Evolutionary conservation across 1,140 invertebrate species (phyloP), one percentile per base, ranked within the genome.

Genomic region (Diorhabda sublineata): DNA sequence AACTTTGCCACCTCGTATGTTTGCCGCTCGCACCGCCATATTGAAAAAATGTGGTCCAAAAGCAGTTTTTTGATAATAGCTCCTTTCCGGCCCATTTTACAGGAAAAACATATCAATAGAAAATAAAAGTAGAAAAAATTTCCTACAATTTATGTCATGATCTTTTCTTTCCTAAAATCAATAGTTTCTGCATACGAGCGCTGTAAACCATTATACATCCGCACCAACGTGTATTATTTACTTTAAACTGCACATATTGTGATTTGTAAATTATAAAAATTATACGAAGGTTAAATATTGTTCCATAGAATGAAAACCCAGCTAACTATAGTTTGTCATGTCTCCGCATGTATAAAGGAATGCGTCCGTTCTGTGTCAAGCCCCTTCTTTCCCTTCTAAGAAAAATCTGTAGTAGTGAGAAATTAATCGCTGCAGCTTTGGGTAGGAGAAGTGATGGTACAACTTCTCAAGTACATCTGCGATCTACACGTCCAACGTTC

Each of bases 321-420:
- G 60, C n/a, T n/a, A 42, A 41, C 1, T 41, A 3, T 42, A n/a
- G n/a, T 42, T 2, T 11, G 8, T 42, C 5, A 61, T 61, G 26
- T 26, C 26, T 26, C 26, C 4, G 41, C n/a, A 26, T 0, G 26
- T 61, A 44, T 42, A 42, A 42, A n/a, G 41, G 5, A 8, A 6
- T 4, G 8, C 56, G 64, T 65, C 56, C 41, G n/a, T 41, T 65
- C 56, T 65, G 45, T 65, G 47, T 56, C 3, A 65, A 57, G 47
- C 41, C 64, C 47, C 8, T 65, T 2, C 45, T n/a, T 64, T 42
- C 56, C 56, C 45, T 4, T 45, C 2, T 8, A 8, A 65, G n/a
- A 56, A 2, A 65, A 8, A 65, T 65, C 45, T 45, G 45, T 65
- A 65, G 52, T 57, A 47, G 45, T 65, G 45, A 44, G 43, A 45